Evolutionary conservation across 2,888 invertebrate species (phyloP).

Genomic region (Harpagoxenus sublaevis): DNA sequence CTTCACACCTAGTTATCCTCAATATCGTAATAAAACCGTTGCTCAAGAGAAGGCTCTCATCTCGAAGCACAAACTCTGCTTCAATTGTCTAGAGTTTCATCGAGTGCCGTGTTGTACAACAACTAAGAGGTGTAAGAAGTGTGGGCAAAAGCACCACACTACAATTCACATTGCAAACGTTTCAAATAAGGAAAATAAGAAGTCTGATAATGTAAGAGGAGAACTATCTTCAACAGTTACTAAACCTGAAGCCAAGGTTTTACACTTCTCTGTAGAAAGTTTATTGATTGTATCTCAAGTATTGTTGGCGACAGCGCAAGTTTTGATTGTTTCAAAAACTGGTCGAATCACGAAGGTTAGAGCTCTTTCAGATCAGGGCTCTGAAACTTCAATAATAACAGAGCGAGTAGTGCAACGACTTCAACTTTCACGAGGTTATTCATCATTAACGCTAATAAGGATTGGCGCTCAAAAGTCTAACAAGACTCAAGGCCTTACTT

Average conservation of each 20-base stretch:
- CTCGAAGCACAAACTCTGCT: accelerated
- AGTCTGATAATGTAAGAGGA: neutral
- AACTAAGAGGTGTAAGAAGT: neutral
- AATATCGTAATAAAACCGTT: neutral
- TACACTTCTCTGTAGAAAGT: neutral
- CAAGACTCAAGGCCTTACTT: neutral
- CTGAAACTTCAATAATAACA: neutral
- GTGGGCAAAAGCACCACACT: neutral
- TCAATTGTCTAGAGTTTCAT: neutral
- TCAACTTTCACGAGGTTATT: neutral
- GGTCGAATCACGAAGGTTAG: neutral
- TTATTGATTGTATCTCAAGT: no score
- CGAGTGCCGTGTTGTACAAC: neutral
- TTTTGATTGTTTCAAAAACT: neutral
- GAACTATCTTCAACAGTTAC: neutral
- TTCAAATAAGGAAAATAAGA: neutral
- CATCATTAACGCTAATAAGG: neutral
- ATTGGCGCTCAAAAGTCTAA: neutral
- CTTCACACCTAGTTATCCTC: neutral
- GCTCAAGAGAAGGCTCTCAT: neutral
- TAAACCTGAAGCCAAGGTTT: neutral
- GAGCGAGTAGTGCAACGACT: neutral
- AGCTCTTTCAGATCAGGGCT: neutral
- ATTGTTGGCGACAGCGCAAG: neutral
- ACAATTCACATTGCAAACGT: neutral